A percentile compares a stretch with the other conserved stretches of the same genome.
Evolutionary conservation across 1,140 invertebrate genomes (phyloP).

Genomic region (Ceratosolen fusciceps): DNA sequence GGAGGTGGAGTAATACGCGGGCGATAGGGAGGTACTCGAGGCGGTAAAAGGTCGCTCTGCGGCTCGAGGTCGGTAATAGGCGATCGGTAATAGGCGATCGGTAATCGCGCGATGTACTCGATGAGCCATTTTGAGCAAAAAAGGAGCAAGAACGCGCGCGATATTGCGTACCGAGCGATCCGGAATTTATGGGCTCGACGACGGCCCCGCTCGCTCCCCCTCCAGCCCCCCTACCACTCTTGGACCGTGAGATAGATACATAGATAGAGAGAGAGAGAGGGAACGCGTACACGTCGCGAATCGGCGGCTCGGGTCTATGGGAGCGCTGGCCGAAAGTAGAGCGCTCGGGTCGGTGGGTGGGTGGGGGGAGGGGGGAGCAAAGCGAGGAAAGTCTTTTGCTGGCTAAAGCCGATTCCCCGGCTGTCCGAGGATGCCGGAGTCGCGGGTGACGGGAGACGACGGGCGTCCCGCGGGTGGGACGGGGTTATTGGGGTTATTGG

Average conservation of each 20-base stretch:
- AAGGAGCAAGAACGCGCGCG: not conserved
- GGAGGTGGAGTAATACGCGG: too few species aligned
- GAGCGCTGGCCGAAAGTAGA: not conserved
- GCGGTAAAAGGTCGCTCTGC: constrained; percentile 57
- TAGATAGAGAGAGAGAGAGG: too few species aligned
- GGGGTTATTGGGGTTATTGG: constrained; percentile 16
- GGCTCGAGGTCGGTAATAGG: constrained; percentile 53
- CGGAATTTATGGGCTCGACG: constrained; percentile 4
- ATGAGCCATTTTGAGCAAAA: constrained; percentile 19
- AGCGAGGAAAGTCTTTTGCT: constrained; percentile 6
- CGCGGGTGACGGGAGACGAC: too few species aligned
- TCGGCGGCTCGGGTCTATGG: too few species aligned
- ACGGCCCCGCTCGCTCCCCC: not conserved
- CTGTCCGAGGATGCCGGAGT: too few species aligned
- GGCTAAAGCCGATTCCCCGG: not conserved
- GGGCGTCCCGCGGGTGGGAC: too few species aligned
- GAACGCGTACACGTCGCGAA: too few species aligned
- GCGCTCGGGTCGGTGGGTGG: not conserved
- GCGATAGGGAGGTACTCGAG: too few species aligned
- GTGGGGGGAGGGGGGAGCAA: too few species aligned
- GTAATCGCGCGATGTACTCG: not conserved
- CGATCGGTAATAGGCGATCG: constrained; percentile 50
- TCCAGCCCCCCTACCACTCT: not conserved
- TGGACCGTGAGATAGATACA: not conserved
- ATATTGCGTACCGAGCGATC: not conserved